Conservation (phyloP, 2,797 vertebrate genomes). For the Pantherophis alleghaniensis region DNA sequence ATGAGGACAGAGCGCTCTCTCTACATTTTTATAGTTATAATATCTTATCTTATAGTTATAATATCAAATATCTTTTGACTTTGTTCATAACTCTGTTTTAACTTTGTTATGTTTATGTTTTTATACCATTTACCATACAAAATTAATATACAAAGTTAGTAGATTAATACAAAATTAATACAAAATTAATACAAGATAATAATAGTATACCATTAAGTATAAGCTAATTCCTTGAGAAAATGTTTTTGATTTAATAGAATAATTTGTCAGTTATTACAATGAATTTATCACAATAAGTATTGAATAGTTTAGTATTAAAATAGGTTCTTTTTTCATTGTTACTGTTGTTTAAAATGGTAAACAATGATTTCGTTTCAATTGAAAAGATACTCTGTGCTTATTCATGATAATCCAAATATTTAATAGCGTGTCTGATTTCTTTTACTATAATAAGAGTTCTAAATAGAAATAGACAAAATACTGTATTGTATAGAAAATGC, state of each 20-base stretch:
- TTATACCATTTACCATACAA: neutral
- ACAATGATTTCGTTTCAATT: neutral
- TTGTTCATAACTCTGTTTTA: neutral
- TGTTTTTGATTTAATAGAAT: neutral
- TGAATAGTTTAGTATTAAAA: neutral
- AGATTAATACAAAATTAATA: neutral
- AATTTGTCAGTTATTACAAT: neutral
- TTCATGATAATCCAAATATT: neutral
- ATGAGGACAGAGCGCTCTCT: neutral
- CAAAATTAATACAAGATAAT: neutral
- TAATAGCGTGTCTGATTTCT: neutral
- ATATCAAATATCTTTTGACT: neutral
- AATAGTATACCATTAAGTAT: neutral
- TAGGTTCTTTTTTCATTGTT: neutral
- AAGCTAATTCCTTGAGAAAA: neutral
- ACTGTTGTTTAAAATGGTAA: neutral
- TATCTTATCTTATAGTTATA: neutral
- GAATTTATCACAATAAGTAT: neutral
- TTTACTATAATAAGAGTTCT: neutral
- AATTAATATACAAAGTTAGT: neutral
- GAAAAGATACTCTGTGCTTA: neutral
- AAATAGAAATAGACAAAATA: neutral
- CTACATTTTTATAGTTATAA: neutral
- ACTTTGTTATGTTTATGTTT: neutral
- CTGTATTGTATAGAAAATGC: neutral